A percentile compares a stretch with the other conserved stretches of the same genome.
phyloP scores from a whole-genome alignment of 2,797 vertebrate species.

The Scolopax rusticola region DNA sequence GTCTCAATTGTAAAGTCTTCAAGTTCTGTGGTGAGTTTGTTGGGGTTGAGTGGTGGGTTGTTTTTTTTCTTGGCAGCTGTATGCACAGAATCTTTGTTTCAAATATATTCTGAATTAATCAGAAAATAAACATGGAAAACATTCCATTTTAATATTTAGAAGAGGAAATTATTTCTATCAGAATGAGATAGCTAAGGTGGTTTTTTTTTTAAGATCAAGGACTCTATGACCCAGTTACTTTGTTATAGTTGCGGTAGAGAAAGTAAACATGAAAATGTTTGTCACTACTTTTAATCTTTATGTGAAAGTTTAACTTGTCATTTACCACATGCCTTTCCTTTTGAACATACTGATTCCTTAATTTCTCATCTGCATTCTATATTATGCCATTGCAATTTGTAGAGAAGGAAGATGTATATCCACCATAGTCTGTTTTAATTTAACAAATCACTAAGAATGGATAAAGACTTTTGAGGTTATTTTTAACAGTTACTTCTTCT shows the following conservation, averaged over 20 bases:
- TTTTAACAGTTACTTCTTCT: background rate
- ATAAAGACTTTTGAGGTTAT: background rate
- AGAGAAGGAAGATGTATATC: background rate
- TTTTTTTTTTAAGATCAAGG: background rate
- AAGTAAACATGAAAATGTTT: background rate
- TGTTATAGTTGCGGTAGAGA: background rate
- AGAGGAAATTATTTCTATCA: no score
- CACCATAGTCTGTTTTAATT: background rate
- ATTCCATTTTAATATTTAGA: no score
- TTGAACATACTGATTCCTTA: background rate
- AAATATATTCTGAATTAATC: background rate
- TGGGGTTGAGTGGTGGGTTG: background rate
- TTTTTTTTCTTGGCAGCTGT: background rate
- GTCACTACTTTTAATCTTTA: accelerated
- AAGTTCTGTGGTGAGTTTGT: accelerated
- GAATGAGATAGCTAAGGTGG: background rate
- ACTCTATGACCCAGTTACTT: background rate
- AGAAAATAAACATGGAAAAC: background rate
- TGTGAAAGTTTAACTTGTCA: background rate
- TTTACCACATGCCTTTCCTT: background rate
- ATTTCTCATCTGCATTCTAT: background rate
- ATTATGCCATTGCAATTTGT: background rate
- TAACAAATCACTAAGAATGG: background rate
- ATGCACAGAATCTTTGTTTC: background rate
- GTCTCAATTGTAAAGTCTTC: background rate